These are phyloP conservation scores for Burhinus oedicnemus DNA, from an alignment of 2,113 vertebrate species.

Conservation along the genomic window DNA sequence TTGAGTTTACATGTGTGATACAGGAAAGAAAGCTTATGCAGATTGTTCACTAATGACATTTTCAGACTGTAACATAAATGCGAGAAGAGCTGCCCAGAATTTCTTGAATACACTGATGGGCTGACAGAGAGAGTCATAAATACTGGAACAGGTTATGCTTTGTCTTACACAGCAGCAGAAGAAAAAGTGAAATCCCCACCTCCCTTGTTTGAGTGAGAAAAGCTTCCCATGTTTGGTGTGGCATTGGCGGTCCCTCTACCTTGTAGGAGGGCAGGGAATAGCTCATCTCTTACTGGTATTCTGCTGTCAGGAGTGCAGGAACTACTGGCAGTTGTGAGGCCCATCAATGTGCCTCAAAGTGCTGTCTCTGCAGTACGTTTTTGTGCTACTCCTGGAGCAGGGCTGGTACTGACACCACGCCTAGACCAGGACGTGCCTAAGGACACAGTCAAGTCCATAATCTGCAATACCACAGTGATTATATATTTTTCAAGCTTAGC, in stretches of 20 bases:
- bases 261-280: background rate
- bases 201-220: background rate
- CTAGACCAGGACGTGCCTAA: background rate
- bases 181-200: background rate
- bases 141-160: constrained; percentile 33
- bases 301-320: background rate
- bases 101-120: constrained; percentile 4
- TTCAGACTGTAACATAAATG: constrained; percentile 33
- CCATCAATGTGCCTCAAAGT: background rate
- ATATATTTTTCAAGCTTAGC: background rate
- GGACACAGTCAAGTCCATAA: background rate
- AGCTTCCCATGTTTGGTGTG: background rate
- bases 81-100: background rate
- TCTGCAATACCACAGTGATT: constrained; percentile 19
- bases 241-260: background rate
- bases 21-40: constrained; percentile 22
- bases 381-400: background rate
- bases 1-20: constrained; percentile 30
- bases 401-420: background rate
- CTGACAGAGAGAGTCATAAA: constrained; percentile 20
- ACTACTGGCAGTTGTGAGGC: background rate
- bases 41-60: constrained; percentile 36
- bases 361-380: background rate
- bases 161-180: constrained; percentile 31
- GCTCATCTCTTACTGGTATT: background rate